These are phyloP conservation scores for Argyresthia albistria DNA, from an alignment of 2,888 invertebrate genomes.

Conservation along the genomic window DNA sequence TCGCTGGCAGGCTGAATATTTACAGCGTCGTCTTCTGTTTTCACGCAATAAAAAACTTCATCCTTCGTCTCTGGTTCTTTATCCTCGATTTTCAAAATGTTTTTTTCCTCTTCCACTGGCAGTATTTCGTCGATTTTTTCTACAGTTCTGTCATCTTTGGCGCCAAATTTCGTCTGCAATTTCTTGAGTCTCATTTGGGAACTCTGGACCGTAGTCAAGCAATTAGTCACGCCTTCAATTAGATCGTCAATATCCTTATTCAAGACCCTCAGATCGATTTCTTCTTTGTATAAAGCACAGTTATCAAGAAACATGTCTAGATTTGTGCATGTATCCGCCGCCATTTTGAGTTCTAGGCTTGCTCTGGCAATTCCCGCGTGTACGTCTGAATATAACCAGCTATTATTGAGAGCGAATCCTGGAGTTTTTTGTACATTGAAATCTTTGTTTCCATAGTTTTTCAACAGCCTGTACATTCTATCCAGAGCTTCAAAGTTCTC, in stretches of 20 bases:
- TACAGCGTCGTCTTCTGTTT: conserved; percentile 45
- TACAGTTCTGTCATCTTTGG: conserved; percentile 12
- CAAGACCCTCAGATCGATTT: conserved; percentile 39
- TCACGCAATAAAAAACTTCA: conserved; percentile 61
- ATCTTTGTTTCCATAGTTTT: conserved; percentile 43
- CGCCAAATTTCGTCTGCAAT: conserved; percentile 33
- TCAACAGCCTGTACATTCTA: conserved; percentile 52
- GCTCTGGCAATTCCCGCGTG: conserved; percentile 48
- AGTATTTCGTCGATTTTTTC: conserved; percentile 22
- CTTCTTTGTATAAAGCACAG: conserved; percentile 46
- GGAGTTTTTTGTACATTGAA: conserved; percentile 27
- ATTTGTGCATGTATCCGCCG: conserved; percentile 43
- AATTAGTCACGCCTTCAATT: conserved; percentile 44
- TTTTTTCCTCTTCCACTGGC: conserved; percentile 16
- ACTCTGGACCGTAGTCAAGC: conserved; percentile 39
- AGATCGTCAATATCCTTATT: conserved; percentile 51
- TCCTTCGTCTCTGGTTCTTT: conserved; percentile 45
- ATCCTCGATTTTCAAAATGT: conserved; percentile 44
- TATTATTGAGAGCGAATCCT: conserved; percentile 34
- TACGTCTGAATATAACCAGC: conserved; percentile 57
- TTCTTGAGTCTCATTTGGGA: conserved; percentile 52
- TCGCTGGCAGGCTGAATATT: conserved; percentile 25
- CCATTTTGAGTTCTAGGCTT: conserved; percentile 47
- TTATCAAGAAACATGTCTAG: conserved; percentile 57
- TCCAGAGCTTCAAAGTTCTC: conserved; percentile 41